A percentile compares a stretch with the other conserved stretches of the same genome.
Conservation (phyloP, 30 jellyfish, hydroid and myxozoan genomes). For the Nemopilema nomurai region DNA sequence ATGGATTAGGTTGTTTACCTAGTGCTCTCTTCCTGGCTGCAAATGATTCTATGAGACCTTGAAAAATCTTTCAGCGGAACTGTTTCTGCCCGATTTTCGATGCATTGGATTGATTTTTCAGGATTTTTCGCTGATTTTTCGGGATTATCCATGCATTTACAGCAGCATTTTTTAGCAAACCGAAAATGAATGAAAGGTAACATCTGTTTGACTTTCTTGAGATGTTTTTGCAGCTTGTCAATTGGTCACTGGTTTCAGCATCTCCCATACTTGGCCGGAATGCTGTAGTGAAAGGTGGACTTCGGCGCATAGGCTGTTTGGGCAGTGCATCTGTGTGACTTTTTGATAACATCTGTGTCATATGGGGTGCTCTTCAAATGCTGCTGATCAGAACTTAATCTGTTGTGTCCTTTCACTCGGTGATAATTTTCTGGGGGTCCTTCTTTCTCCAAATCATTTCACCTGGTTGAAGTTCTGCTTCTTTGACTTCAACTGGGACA, state of each 20-base stretch:
- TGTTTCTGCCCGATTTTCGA: background rate
- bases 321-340: constrained; percentile 29
- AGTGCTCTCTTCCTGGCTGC: no score
- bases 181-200: constrained; percentile 8
- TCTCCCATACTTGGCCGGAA: constrained; percentile 33
- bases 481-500: constrained; percentile 11
- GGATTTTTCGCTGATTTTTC: background rate
- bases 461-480: constrained; percentile 17
- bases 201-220: constrained; percentile 35
- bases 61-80: background rate
- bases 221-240: constrained; percentile 10
- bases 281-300: constrained; percentile 18
- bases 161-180: background rate
- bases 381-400: constrained; percentile 13
- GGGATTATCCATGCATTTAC: constrained; percentile 1
- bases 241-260: constrained; percentile 28
- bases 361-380: constrained; percentile 18
- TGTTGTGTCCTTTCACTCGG: constrained; percentile 11
- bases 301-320: constrained; percentile 2
- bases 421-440: constrained; percentile 16
- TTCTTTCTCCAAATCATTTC: constrained; percentile 29
- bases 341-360: background rate
- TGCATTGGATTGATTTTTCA: no score
- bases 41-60: constrained; percentile 3
- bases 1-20: no score